Base-by-base conservation (phyloP, 2,113 vertebrate species). In the Equus przewalskii region DNA sequence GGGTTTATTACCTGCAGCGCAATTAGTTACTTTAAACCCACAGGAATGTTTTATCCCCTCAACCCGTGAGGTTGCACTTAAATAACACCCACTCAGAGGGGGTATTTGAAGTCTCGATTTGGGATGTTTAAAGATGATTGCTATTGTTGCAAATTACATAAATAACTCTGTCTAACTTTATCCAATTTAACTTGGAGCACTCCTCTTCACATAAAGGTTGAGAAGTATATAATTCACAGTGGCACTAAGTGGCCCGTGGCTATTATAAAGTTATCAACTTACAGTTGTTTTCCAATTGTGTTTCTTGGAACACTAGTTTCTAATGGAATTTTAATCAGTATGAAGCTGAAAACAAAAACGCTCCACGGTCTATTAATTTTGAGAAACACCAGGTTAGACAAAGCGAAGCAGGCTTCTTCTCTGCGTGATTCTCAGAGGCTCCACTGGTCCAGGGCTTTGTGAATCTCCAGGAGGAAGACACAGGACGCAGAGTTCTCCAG, bases 311-410 rank as follows among this genome's bases (percentile, higher is more conserved):
- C 80, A 49, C 22, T 44, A 15, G 58, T 56, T 96, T 79, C 81
- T 54, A 84, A 93, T 3, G 70, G 85, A 89, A 93, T 75, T 91
- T 83, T 96, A 96, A 91, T 94, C 79, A 46, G 56, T 16, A 51
- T 49, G 79, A 65, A 72, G 22, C 26, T 30, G 49, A 36, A 69
- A 62, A 62, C 56, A 49, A 56, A 36, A 33, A 54, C 33, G 78
- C 13, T 12, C 30, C 73, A 3, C 0, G 19, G 88, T 41, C 79
- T 28, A 28, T 82, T 95, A 81, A 73, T 70, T 89, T 72, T 15
- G 3, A 89, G 87, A 92, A 49, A 78, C 73, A 41, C 6, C 9
- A 14, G 44, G 33, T 46, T 82, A 36, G 73, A 67, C 7, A 26
- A 65, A 44, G 64, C 33, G 14, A 21, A 44, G 64, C 2, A 6